Percentiles rank a stretch among this genome's conserved stretches.
Evolutionary conservation across 1,140 invertebrate species (phyloP).

Genomic region (Theocolax elegans): DNA sequence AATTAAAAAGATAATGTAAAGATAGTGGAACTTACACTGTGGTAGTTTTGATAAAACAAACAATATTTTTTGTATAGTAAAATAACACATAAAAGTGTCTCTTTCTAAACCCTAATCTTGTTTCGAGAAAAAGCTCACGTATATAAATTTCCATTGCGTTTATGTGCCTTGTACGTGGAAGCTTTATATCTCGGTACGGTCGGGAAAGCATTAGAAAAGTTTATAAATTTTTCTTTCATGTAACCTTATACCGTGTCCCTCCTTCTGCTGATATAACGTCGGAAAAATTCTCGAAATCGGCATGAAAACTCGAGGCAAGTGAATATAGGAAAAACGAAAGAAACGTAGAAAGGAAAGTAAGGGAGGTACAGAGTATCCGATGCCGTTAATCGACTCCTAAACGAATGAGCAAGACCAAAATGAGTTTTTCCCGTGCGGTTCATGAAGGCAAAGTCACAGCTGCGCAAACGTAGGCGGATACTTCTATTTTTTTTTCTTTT

Average conservation of each 20-base stretch:
- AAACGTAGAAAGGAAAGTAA: background rate
- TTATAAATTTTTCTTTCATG: background rate
- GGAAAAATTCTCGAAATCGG: background rate
- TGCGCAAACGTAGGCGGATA: background rate
- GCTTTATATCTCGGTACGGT: background rate
- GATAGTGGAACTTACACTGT: too few relatives aligned
- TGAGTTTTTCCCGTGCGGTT: background rate
- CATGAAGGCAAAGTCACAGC: background rate
- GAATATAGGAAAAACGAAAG: too few relatives aligned
- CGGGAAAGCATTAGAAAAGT: background rate
- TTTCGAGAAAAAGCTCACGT: background rate
- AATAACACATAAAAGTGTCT: too few relatives aligned
- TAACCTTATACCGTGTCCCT: too few relatives aligned
- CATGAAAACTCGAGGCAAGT: background rate
- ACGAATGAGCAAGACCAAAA: background rate
- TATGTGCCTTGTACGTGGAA: background rate
- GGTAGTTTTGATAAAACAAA: too few relatives aligned
- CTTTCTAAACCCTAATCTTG: too few relatives aligned
- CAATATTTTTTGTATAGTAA: too few relatives aligned
- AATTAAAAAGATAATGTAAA: too few relatives aligned
- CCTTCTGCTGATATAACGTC: too few relatives aligned
- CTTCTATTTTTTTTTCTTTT: background rate
- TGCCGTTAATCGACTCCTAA: background rate
- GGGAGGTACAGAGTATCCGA: too few relatives aligned
- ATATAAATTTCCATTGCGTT: background rate